phyloP scores from a whole-genome alignment of 2,888 invertebrate species.

The Drosophila rubida region DNA sequence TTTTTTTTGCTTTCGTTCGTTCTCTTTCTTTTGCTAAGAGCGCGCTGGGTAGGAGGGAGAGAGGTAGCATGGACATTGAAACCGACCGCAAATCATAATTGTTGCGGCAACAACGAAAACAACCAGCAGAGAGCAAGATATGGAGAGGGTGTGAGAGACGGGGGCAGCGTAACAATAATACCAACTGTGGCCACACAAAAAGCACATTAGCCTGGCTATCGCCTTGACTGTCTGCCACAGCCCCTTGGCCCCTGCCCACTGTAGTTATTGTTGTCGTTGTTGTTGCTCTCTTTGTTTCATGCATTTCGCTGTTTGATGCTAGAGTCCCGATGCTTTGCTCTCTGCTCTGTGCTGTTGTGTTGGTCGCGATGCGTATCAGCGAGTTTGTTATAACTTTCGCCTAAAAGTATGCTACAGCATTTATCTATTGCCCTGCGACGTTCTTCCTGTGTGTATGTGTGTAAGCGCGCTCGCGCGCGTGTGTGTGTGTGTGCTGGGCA shows the following conservation, averaged over 20 bases:
- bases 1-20: conserved; percentile 8
- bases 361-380: conserved; percentile 55
- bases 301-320: conserved; percentile 34
- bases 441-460: not conserved
- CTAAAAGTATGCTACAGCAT: conserved; percentile 58
- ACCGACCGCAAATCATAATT: conserved; percentile 64
- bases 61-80: conserved; percentile 5
- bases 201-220: conserved; percentile 59
- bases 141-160: not conserved
- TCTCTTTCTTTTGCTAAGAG: not conserved
- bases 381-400: conserved; percentile 61
- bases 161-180: conserved; percentile 39
- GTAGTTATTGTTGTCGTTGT: conserved; percentile 30
- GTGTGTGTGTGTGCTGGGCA: conserved; percentile 23
- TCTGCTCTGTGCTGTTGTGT: not conserved
- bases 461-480: not conserved
- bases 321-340: not conserved
- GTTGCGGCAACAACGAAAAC: conserved; percentile 45
- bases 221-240: conserved; percentile 36
- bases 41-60: not conserved
- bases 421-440: conserved; percentile 62
- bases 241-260: not conserved
- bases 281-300: conserved; percentile 53
- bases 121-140: conserved; percentile 12
- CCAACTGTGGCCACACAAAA: conserved; percentile 55